Percentiles rank a stretch among this genome's conserved stretches.
Conservation (phyloP, 2,113 vertebrate species). For the Parotia lawesii region DNA sequence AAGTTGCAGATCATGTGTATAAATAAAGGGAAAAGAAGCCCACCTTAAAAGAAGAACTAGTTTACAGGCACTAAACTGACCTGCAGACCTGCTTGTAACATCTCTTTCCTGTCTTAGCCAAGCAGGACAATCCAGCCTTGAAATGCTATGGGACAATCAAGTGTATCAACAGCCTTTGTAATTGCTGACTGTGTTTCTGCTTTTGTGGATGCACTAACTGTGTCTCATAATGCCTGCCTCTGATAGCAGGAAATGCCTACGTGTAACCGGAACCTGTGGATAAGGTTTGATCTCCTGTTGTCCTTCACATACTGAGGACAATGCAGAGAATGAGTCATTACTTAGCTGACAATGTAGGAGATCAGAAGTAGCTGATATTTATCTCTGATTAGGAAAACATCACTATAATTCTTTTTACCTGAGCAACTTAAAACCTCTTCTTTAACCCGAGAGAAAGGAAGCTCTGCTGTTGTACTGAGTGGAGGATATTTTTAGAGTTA, state of each 20-base stretch:
- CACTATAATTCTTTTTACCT: conserved; percentile 43
- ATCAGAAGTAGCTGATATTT: conserved; percentile 62
- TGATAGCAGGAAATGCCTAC: neutral
- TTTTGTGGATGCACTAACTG: conserved; percentile 19
- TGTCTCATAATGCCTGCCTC: neutral
- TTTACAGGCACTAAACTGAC: neutral
- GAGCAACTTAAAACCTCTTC: conserved; percentile 56
- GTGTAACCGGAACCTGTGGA: conserved; percentile 55
- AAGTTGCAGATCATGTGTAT: neutral
- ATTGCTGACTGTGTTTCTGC: neutral
- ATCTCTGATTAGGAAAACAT: conserved; percentile 57
- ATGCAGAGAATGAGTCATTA: conserved; percentile 59
- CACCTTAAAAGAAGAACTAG: neutral
- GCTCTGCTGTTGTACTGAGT: neutral
- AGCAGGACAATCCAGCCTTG: neutral
- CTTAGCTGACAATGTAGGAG: conserved; percentile 55
- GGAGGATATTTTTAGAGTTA: conserved; percentile 21
- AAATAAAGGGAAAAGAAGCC: neutral
- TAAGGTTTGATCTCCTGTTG: conserved; percentile 59
- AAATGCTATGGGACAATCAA: neutral
- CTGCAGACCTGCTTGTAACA: neutral
- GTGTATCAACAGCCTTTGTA: neutral
- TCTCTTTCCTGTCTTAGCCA: neutral
- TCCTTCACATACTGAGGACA: conserved; percentile 39
- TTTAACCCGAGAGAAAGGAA: conserved; percentile 57